phyloP scores from a whole-genome alignment of 2,113 vertebrate genomes.

The Macrotus californicus region DNA sequence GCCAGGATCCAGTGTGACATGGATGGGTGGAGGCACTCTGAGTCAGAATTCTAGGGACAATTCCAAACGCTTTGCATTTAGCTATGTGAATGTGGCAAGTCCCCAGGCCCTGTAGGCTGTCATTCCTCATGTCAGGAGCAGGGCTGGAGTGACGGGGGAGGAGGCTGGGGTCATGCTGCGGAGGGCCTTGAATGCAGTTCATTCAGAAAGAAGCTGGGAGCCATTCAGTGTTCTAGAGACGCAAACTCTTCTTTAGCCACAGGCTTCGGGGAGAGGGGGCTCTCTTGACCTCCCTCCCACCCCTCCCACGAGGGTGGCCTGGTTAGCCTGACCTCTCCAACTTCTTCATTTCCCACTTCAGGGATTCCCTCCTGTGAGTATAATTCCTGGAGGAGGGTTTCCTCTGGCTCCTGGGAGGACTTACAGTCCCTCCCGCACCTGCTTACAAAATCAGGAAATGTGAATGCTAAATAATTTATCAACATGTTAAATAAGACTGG shows the following conservation, averaged over 20 bases:
- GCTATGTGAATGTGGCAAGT: background rate
- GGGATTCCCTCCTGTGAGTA: background rate
- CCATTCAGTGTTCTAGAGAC: background rate
- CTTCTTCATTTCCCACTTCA: background rate
- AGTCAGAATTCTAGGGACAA: background rate
- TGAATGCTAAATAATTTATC: conserved; percentile 69
- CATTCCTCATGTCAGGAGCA: background rate
- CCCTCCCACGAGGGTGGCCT: background rate
- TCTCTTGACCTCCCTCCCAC: background rate
- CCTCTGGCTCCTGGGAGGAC: background rate
- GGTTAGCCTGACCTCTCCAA: background rate
- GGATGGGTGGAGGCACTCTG: background rate
- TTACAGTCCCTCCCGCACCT: background rate
- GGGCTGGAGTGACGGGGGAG: background rate
- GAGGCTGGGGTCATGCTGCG: background rate
- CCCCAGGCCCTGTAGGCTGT: background rate
- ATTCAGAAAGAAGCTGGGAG: background rate
- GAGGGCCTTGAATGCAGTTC: background rate
- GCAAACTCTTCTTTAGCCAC: background rate
- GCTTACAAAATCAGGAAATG: conserved; percentile 58
- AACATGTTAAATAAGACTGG: conserved; percentile 65
- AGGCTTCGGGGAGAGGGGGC: background rate
- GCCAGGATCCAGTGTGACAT: background rate
- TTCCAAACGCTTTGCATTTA: background rate
- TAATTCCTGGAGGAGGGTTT: background rate